Conservation (phyloP, 2,113 vertebrate genomes). For the Madoqua kirkii region DNA sequence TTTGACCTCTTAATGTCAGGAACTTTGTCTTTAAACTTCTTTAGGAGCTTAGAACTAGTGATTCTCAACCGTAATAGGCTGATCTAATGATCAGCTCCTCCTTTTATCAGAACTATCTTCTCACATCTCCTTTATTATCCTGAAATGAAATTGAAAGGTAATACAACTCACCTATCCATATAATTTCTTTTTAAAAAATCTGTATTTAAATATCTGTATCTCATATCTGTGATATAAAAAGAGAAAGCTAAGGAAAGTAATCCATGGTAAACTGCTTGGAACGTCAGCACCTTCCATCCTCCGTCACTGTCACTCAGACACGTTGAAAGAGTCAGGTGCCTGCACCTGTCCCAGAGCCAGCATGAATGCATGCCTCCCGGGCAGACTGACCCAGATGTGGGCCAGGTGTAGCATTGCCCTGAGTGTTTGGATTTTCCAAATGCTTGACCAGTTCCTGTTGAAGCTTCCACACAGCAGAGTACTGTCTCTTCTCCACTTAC, state of each 20-base stretch:
- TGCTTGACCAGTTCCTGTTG: not conserved
- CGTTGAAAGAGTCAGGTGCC: not conserved
- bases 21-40: not conserved
- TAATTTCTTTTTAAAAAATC: not conserved
- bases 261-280: not conserved
- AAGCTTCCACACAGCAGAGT: not conserved
- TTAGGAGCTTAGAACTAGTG: not conserved
- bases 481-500: not conserved
- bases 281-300: not conserved
- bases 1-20: not conserved
- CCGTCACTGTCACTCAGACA: not conserved
- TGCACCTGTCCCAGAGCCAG: not conserved
- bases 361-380: fast-evolving
- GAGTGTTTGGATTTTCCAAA: not conserved
- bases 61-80: not conserved
- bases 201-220: not conserved
- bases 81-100: not conserved
- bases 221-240: not conserved
- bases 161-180: not conserved
- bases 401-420: not conserved
- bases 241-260: not conserved
- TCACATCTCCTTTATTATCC: not conserved
- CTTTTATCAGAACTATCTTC: not conserved
- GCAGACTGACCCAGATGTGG: not conserved
- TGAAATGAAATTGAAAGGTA: not conserved